Evolutionary conservation across 2,888 invertebrate genomes (phyloP), one percentile per base, ranked within the genome.

Genomic region (Platycnemis pennipes): DNA sequence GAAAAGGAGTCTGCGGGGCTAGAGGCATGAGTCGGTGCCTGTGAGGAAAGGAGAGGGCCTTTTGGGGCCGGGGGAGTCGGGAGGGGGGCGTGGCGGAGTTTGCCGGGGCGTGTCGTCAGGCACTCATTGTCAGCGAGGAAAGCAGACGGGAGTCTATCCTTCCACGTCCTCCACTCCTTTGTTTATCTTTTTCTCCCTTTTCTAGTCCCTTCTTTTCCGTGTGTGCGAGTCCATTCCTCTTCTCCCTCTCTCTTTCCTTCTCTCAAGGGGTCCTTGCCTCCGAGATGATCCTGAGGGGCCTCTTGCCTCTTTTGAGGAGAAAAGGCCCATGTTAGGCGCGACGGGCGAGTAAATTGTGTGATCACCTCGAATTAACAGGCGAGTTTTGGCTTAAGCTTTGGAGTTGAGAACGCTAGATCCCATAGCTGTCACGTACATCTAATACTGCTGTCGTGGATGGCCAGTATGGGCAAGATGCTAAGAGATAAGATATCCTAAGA

Each of bases 141-240:
- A 88, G 49, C n/a, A 91, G 56, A 56, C 0, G 63, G 63, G 91
- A 63, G 89, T 89, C 89, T 53, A 89, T 42, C 91, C 44, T 63
- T 91, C n/a, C n/a, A 69, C 49, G 49, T 49, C 49, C 13, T 49
- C 69, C 69, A 11, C 31, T 91, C 63, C 13, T 91, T 91, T 91
- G 91, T 91, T 91, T 91, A 91, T 91, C 44, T 53, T 46, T 88
- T 88, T 63, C 22, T 53, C 56, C 42, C 63, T 42, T 44, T 63
- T 56, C 69, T 69, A 69, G 69, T 69, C 69, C 22, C 44, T 22
- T 7, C 22, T 69, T n/a, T 22, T 56, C 19, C 13, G 46, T 46
- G 56, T 22, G 22, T 56, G 56, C 22, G 56, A 56, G 16, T 56
- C 56, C 69, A 31, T 2, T 26, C 26, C 26, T 63, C 3, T 26